These are phyloP conservation scores for Sternotherus odoratus DNA, from an alignment of 2,797 vertebrate genomes.

Conservation along the genomic window DNA sequence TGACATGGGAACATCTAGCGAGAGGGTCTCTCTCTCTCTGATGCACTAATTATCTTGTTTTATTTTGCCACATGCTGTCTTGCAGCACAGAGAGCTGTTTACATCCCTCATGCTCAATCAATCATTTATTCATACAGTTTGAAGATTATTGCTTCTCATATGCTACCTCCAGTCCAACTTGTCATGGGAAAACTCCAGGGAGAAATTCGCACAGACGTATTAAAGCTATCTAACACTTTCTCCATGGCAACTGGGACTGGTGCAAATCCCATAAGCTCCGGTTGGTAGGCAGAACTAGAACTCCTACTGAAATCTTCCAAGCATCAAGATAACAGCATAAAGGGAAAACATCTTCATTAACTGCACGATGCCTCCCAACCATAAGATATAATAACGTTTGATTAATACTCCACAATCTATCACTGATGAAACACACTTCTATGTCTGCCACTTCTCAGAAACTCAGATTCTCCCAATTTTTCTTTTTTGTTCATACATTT, in stretches of 20 bases:
- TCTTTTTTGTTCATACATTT: not conserved
- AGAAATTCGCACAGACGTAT: constrained; percentile 77
- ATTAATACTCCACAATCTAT: constrained; percentile 43
- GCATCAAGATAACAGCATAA: not conserved
- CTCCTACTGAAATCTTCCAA: constrained; percentile 34
- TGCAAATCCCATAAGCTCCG: constrained; percentile 67
- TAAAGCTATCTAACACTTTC: constrained; percentile 75
- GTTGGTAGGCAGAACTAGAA: constrained; percentile 46
- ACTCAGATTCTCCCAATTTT: not conserved
- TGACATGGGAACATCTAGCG: not conserved
- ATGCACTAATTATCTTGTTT: not conserved
- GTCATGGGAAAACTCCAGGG: constrained; percentile 76
- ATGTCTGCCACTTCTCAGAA: not conserved
- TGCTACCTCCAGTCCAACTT: constrained; percentile 72
- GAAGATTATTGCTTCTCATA: constrained; percentile 77
- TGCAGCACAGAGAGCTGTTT: constrained; percentile 17
- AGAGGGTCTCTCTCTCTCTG: not conserved
- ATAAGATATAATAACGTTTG: constrained; percentile 38
- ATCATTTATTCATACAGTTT: constrained; percentile 74
- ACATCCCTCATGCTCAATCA: constrained; percentile 43
- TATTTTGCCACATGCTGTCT: not conserved
- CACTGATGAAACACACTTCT: constrained; percentile 31
- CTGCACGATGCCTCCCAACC: constrained; percentile 35
- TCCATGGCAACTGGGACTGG: constrained; percentile 83
- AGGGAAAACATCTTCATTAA: constrained; percentile 64